Conservation (phyloP, 1,140 invertebrate genomes). For the Pectinophora gossypiella region DNA sequence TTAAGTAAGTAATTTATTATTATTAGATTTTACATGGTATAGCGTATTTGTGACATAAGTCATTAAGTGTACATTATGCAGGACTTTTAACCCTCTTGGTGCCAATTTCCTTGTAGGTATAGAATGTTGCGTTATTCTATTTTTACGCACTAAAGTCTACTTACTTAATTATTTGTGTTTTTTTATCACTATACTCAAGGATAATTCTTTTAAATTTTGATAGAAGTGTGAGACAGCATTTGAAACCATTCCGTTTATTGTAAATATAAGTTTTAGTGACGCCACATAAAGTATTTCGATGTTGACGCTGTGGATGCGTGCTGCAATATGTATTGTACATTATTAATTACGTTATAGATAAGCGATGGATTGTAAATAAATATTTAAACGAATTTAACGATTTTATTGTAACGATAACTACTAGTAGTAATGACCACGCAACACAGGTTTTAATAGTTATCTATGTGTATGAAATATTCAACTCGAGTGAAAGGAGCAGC, state of each 20-base stretch:
- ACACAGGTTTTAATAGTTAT: conserved; percentile 23
- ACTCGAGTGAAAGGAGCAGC: conserved; percentile 21
- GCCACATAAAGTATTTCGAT: conserved; percentile 1
- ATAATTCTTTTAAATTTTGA: neutral
- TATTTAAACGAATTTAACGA: conserved; percentile 71
- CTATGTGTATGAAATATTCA: conserved; percentile 20
- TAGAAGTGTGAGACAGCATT: no score
- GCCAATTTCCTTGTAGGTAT: conserved; percentile 27
- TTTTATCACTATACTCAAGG: neutral
- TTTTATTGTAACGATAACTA: conserved; percentile 35
- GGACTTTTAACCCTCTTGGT: conserved; percentile 30
- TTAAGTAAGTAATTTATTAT: conserved; percentile 51
- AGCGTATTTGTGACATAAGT: conserved; percentile 15
- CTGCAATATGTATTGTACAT: conserved; percentile 53
- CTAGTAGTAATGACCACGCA: conserved; percentile 33
- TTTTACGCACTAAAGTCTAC: neutral
- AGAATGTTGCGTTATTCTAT: neutral
- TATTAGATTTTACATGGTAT: conserved; percentile 44
- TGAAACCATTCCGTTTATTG: neutral
- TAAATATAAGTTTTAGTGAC: conserved; percentile 8
- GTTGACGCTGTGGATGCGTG: conserved; percentile 10
- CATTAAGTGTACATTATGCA: conserved; percentile 37
- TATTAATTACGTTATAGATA: conserved; percentile 33
- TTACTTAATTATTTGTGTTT: no score
- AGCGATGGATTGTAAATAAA: conserved; percentile 51